Conservation (phyloP, 2,113 vertebrate species). For the Stigmatopora argus region DNA sequence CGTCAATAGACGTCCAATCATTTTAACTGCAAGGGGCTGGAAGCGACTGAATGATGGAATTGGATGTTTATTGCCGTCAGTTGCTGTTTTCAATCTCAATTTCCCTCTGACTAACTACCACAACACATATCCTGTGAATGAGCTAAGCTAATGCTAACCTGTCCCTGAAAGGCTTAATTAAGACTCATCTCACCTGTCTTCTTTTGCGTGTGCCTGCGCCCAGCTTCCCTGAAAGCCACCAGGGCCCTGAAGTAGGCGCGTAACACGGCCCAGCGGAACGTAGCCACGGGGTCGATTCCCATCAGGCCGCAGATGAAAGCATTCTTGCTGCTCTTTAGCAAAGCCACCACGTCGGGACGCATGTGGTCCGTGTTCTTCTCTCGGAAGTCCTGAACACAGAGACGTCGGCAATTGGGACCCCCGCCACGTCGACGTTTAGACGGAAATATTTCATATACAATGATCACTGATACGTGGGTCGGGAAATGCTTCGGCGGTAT, state of each 20-base stretch:
- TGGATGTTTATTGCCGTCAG: too few species aligned
- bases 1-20: too few species aligned
- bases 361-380: constrained; percentile 99
- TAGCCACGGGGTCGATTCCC: constrained; percentile 86
- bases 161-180: too few species aligned
- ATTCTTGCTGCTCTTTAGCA: constrained; percentile 89
- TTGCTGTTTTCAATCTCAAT: too few species aligned
- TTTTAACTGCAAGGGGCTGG: too few species aligned
- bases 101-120: too few species aligned
- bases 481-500: too few species aligned
- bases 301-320: constrained; percentile 92
- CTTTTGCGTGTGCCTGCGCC: constrained; percentile 51
- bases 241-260: constrained; percentile 87
- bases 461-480: not conserved
- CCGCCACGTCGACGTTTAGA: too few species aligned
- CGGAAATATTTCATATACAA: not conserved
- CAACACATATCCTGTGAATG: too few species aligned
- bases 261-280: constrained; percentile 94
- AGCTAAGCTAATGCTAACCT: too few species aligned
- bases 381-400: constrained; percentile 82
- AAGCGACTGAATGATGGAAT: too few species aligned
- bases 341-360: constrained; percentile 94
- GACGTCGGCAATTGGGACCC: not conserved
- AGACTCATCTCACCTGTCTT: constrained; percentile 52
- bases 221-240: constrained; percentile 83